phyloP scores from a whole-genome alignment of 35 echinoderm and acorn worm genomes.

The Lytechinus pictus region DNA sequence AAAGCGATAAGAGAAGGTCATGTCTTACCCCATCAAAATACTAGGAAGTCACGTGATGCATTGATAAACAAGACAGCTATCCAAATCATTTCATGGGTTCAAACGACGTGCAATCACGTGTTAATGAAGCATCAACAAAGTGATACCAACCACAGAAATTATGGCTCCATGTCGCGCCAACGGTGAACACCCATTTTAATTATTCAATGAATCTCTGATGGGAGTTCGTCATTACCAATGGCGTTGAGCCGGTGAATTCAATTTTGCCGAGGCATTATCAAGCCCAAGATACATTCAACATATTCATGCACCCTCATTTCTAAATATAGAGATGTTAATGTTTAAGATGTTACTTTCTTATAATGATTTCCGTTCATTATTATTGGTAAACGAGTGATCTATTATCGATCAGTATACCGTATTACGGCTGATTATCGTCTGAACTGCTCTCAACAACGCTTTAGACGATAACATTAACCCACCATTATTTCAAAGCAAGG shows the following conservation, averaged over 20 bases:
- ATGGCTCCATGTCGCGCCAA: neutral
- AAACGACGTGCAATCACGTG: neutral
- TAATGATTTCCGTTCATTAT: neutral
- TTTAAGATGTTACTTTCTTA: neutral
- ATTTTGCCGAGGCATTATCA: neutral
- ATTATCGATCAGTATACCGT: neutral
- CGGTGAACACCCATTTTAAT: neutral
- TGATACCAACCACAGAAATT: constrained; percentile 1
- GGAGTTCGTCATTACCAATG: neutral
- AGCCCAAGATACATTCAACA: neutral
- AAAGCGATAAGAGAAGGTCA: neutral
- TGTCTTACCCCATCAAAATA: neutral
- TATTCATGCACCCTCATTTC: neutral
- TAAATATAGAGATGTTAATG: neutral
- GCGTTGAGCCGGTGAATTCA: neutral
- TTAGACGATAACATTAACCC: neutral
- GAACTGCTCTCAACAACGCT: neutral
- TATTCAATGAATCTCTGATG: neutral
- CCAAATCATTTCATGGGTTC: constrained; percentile 1
- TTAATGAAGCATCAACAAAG: neutral
- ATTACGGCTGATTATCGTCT: neutral
- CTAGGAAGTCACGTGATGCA: neutral
- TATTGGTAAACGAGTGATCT: neutral
- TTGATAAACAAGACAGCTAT: constrained; percentile 1
- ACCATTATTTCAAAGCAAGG: constrained; percentile 32